Evolutionary conservation across 2,797 vertebrate genomes (phyloP), one percentile per base, ranked within the genome.

Genomic region (Sebastes paucispinis): DNA sequence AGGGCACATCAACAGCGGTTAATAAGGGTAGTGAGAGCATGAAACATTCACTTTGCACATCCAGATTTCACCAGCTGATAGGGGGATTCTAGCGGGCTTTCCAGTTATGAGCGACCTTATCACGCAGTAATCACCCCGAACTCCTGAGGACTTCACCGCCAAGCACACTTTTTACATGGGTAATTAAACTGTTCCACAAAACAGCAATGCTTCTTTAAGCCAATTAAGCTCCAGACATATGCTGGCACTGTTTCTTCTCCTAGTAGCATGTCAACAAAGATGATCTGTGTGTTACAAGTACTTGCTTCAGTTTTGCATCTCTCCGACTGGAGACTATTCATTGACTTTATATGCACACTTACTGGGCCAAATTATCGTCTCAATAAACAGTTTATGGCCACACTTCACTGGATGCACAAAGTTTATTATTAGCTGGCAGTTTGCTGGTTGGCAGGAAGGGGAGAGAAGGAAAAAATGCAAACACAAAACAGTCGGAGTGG

Each of bases 371-470:
- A 93, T 89, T 80, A 89, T 88, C n/a, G 29, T 81, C 80, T 86
- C 86, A 76, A 91, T 92, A 91, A 91, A 93, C 71, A 80, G 85
- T 90, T 91, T 82, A 86, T 83, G 83, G 88, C 79, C 80, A 90
- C 85, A 92, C 87, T 92, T 91, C 85, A 88, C 54, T 88, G 80
- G 77, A 82, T 75, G 73, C 81, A 78, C 80, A 88, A 82, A 80
- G 84, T 93, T 89, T 90, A 90, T 93, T 92, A 89, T 91, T 89
- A 91, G 90, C 81, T 89, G 87, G 88, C 90, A 90, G 88, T 86
- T 89, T 87, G 77, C 76, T 79, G 87, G 75, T 86, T 90, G 90
- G 86, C 85, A 88, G 85, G 73, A 86, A 69, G 75, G 72, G 75
- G 79, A 79, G 75, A 87, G 64, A 70, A 69, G 55, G 54, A 68